phyloP scores from a whole-genome alignment of 2,113 vertebrate species.

The Spea bombifrons region DNA sequence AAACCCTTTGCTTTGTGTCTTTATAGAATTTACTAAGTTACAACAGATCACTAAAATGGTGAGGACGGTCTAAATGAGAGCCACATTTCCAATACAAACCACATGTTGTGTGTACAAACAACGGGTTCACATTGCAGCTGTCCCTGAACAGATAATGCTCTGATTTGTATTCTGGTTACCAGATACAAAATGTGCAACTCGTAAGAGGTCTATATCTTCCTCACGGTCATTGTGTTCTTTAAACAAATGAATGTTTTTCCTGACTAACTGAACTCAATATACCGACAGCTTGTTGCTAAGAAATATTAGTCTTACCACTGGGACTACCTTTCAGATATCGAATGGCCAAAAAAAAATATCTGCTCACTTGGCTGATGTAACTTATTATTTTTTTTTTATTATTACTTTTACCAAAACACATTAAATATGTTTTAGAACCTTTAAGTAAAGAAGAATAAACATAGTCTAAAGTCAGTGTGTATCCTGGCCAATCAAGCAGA shows the following conservation, averaged over 20 bases:
- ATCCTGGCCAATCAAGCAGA: too few species aligned
- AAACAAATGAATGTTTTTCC: background rate
- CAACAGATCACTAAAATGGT: constrained; percentile 2
- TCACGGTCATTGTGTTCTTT: background rate
- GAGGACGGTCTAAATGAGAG: background rate
- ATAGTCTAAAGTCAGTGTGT: too few species aligned
- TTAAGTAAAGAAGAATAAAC: too few species aligned
- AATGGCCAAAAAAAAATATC: too few species aligned
- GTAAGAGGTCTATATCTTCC: background rate
- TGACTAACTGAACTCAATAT: too few species aligned
- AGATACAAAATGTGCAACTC: constrained; percentile 2
- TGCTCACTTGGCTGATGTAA: too few species aligned
- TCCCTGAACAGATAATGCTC: background rate
- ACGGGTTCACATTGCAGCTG: background rate
- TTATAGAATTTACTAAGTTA: background rate
- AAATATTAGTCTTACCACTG: too few species aligned
- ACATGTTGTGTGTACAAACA: constrained; percentile 25
- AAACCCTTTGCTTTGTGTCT: background rate
- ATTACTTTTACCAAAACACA: too few species aligned
- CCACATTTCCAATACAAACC: constrained; percentile 25
- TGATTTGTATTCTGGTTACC: background rate
- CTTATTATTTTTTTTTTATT: too few species aligned
- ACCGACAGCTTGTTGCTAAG: too few species aligned
- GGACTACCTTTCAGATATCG: too few species aligned
- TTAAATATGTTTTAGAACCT: too few species aligned